Evolutionary conservation across 2,113 vertebrate genomes (phyloP).

Genomic region (Zosterops borbonicus): DNA sequence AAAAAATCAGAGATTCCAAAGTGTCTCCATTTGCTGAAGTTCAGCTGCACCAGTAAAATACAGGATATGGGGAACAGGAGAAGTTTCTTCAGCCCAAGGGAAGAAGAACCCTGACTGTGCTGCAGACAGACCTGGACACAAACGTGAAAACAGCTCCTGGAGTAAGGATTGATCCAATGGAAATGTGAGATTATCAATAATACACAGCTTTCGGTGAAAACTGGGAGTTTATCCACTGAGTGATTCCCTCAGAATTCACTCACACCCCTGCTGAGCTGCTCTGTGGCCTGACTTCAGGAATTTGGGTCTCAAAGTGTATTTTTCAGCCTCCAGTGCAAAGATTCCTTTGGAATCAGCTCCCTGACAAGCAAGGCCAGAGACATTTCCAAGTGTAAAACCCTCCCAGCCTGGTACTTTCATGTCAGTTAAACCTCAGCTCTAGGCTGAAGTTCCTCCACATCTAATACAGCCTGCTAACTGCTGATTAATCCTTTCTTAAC

Average conservation of each 20-base stretch:
- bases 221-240: not conserved
- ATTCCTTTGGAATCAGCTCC: not conserved
- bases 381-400: not conserved
- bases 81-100: not conserved
- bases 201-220: not conserved
- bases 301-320: not conserved
- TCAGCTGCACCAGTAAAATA: not conserved
- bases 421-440: not conserved
- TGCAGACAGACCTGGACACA: accelerated
- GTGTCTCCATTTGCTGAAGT: not conserved
- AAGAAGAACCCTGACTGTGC: not conserved
- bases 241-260: not conserved
- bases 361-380: not conserved
- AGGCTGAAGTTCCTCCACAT: not conserved
- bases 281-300: not conserved
- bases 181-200: not conserved
- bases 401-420: not conserved
- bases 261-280: not conserved
- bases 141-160: not conserved
- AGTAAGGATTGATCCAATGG: not conserved
- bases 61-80: accelerated
- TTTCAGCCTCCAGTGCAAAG: not conserved
- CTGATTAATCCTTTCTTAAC: not conserved
- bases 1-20: not conserved
- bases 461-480: not conserved